phyloP scores from a whole-genome alignment of 2,797 vertebrate genomes.

The Sorex maritimensis region DNA sequence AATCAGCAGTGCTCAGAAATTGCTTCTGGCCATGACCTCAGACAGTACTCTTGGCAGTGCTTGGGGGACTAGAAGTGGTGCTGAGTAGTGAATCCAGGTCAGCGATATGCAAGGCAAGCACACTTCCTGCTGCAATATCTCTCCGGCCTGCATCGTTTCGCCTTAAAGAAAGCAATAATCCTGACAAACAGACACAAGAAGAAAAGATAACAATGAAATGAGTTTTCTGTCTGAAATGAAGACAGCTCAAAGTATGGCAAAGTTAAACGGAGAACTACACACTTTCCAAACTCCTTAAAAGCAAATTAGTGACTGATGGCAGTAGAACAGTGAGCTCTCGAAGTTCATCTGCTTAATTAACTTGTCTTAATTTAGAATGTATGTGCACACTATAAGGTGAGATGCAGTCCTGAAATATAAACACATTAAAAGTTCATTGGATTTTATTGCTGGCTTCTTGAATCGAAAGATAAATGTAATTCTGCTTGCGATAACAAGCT shows the following conservation, averaged over 20 bases:
- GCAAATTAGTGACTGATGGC: conserved; percentile 30
- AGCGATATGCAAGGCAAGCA: too few species aligned
- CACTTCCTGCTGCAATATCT: neutral
- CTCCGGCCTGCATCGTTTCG: neutral
- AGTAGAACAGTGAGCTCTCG: neutral
- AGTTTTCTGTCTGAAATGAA: neutral
- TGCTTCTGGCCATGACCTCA: too few species aligned
- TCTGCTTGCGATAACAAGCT: conserved; percentile 68
- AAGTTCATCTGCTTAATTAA: conserved; percentile 70
- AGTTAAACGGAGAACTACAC: neutral
- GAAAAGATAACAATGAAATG: neutral
- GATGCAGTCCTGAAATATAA: conserved; percentile 56
- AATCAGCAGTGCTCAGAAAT: too few species aligned
- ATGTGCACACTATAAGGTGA: conserved; percentile 40
- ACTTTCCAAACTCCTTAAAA: conserved; percentile 28
- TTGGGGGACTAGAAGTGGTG: too few species aligned
- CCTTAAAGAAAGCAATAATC: too few species aligned
- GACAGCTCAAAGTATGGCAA: neutral
- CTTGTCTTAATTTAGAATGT: conserved; percentile 63
- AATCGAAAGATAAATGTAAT: conserved; percentile 74
- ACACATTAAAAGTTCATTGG: conserved; percentile 71
- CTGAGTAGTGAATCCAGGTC: too few species aligned
- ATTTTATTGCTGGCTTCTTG: conserved; percentile 71
- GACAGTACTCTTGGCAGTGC: too few species aligned
- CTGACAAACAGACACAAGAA: neutral